phyloP scores from a whole-genome alignment of 2,113 vertebrate species.

The Neolamprologus toae region DNA sequence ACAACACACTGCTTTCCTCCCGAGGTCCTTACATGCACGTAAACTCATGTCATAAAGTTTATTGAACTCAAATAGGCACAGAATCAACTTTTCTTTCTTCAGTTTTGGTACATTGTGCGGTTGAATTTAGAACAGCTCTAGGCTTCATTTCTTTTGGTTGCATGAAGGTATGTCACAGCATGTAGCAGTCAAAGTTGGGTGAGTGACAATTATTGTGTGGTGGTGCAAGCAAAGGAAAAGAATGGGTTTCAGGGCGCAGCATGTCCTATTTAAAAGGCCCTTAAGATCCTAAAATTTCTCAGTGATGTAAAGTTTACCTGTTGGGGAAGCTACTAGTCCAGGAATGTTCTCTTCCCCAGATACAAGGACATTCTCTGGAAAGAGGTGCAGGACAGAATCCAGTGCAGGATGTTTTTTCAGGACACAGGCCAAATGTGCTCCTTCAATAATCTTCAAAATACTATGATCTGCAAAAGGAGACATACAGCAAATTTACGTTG shows the following conservation, averaged over 20 bases:
- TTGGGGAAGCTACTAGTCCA: conserved; percentile 60
- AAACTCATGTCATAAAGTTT: background rate
- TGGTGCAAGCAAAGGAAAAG: background rate
- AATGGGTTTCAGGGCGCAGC: background rate
- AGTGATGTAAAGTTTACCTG: conserved; percentile 41
- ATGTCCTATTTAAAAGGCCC: background rate
- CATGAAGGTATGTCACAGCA: background rate
- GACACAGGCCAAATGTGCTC: conserved; percentile 71
- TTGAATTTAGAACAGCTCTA: background rate
- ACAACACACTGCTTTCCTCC: background rate
- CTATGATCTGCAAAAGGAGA: conserved; percentile 72
- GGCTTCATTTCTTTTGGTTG: background rate
- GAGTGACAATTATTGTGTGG: background rate
- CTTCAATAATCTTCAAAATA: conserved; percentile 73
- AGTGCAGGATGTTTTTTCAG: conserved; percentile 73
- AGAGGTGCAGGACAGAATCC: conserved; percentile 68
- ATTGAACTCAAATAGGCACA: background rate
- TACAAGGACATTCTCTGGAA: conserved; percentile 83
- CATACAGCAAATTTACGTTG: background rate
- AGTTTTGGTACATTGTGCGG: background rate
- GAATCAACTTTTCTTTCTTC: background rate
- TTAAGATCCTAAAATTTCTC: background rate
- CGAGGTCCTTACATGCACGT: background rate
- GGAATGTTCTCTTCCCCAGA: conserved; percentile 79
- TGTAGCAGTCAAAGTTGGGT: background rate